Percentiles rank a stretch among this genome's conserved stretches.
phyloP scores from a whole-genome alignment of 2,888 invertebrate species.

The Erpobdella octoculata region DNA sequence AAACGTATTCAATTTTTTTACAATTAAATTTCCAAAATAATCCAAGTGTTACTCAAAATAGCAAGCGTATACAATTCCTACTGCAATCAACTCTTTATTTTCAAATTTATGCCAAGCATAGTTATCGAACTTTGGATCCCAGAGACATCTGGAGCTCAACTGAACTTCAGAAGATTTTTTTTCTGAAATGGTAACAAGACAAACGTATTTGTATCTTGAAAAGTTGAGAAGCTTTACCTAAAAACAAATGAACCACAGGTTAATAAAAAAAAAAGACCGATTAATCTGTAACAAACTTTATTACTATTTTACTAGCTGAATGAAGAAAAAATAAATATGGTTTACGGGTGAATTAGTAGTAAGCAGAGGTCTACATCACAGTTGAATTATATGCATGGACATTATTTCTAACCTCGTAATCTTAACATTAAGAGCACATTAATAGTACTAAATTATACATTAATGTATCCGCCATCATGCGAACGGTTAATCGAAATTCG shows the following conservation, averaged over 20 bases:
- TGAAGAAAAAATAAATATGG: no score
- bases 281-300: not conserved
- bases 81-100: conserved; percentile 21
- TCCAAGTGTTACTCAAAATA: conserved; percentile 23
- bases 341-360: no score
- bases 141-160: conserved; percentile 38
- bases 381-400: no score
- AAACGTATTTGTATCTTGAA: conserved; percentile 37
- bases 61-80: conserved; percentile 29
- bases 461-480: no score
- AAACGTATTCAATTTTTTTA: no score
- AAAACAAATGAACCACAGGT: not conserved
- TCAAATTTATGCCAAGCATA: conserved; percentile 26
- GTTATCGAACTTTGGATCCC: conserved; percentile 37
- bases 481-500: no score
- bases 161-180: conserved; percentile 35
- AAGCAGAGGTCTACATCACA: no score
- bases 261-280: not conserved
- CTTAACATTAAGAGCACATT: no score
- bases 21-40: not conserved
- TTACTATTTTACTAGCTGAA: no score
- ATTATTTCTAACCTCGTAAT: no score
- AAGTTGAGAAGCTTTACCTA: conserved; percentile 36
- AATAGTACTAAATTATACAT: no score
- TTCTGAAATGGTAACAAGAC: conserved; percentile 37